Evolutionary conservation across 1,140 invertebrate genomes (phyloP).

Genomic region (Temnothorax nylanderi): DNA sequence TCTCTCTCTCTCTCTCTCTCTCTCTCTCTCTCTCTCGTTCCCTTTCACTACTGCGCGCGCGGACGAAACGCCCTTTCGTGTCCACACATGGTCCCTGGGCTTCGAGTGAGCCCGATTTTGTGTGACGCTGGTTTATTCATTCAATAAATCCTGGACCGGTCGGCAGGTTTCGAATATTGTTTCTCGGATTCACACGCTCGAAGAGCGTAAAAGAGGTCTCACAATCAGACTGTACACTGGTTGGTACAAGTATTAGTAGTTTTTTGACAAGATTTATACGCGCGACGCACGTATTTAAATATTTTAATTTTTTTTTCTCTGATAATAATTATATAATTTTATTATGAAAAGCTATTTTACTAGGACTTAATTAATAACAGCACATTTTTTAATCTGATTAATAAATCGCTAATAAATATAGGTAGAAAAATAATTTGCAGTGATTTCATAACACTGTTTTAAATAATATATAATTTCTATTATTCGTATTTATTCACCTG

Average conservation of each 20-base stretch:
- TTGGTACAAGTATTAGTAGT: neutral
- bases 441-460: neutral
- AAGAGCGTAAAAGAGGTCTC: slow-evolving; percentile 17
- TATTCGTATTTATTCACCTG: neutral
- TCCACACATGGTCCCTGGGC: slow-evolving; percentile 60
- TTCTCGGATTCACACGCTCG: slow-evolving; percentile 61
- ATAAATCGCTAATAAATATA: neutral
- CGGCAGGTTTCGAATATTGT: slow-evolving; percentile 69
- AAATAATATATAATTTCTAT: neutral
- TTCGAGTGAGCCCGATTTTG: slow-evolving; percentile 39
- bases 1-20: neutral
- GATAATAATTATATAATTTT: neutral
- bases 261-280: neutral
- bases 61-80: slow-evolving; percentile 69
- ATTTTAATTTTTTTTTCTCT: neutral
- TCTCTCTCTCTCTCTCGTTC: slow-evolving; percentile 29
- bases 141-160: slow-evolving; percentile 56
- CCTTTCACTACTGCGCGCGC: slow-evolving; percentile 45
- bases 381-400: neutral
- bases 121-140: slow-evolving; percentile 68
- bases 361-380: neutral
- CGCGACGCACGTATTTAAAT: neutral
- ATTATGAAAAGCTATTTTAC: neutral
- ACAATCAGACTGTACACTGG: neutral
- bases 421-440: neutral